Evolutionary conservation across 2,113 vertebrate genomes (phyloP).

Genomic region (Orthochromis malagaraziensis): DNA sequence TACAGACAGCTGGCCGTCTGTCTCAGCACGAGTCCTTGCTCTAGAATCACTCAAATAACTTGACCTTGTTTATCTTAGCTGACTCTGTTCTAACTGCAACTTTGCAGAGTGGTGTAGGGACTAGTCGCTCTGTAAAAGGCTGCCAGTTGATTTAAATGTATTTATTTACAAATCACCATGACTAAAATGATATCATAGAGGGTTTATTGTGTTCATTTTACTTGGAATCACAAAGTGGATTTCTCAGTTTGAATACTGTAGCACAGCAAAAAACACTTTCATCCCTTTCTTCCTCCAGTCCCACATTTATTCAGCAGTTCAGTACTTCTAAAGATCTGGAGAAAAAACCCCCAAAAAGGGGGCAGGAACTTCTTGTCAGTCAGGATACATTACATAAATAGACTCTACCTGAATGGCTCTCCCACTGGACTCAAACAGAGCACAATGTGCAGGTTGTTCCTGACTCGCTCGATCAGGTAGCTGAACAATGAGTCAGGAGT

Average conservation of each 20-base stretch:
- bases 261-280: not conserved
- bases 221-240: not conserved
- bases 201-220: not conserved
- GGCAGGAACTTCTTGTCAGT: not conserved
- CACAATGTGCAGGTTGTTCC: constrained; percentile 82
- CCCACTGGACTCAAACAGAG: constrained; percentile 85
- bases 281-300: not conserved
- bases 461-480: constrained; percentile 81
- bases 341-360: rapidly evolving
- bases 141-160: not conserved
- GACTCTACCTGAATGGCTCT: constrained; percentile 78
- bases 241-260: not conserved
- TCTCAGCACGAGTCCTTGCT: not conserved
- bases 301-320: not conserved
- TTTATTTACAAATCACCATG: not conserved
- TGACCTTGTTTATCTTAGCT: not conserved
- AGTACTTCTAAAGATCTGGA: not conserved
- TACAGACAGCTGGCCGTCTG: rapidly evolving
- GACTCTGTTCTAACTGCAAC: not conserved
- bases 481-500: constrained; percentile 77
- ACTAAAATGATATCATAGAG: not conserved
- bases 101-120: not conserved
- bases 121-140: not conserved
- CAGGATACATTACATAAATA: not conserved
- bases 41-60: not conserved